Conservation (phyloP, 2,888 invertebrate genomes). For the Cabera pusaria region DNA sequence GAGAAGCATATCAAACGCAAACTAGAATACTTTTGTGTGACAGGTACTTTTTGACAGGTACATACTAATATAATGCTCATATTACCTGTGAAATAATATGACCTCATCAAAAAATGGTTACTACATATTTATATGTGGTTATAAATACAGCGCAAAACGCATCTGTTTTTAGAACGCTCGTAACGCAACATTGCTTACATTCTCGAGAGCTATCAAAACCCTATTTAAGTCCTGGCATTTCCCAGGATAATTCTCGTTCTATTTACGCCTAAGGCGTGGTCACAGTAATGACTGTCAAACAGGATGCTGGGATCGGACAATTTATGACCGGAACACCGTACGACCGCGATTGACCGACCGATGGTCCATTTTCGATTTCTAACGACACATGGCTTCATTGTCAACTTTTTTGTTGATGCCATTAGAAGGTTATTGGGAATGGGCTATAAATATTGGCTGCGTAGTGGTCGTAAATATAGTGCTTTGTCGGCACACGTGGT, state of each 20-base stretch:
- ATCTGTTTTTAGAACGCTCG: too few relatives aligned
- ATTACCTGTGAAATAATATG: too few relatives aligned
- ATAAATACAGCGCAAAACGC: too few relatives aligned
- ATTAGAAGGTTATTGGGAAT: constrained; percentile 13
- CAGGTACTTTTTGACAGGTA: too few relatives aligned
- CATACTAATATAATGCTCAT: too few relatives aligned
- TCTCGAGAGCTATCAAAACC: constrained; percentile 14
- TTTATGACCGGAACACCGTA: constrained; percentile 70
- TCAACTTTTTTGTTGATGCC: constrained; percentile 15
- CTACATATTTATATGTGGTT: too few relatives aligned
- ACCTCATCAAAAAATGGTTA: too few relatives aligned
- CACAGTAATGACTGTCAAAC: constrained; percentile 63
- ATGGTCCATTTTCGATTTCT: constrained; percentile 5
- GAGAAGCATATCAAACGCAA: too few relatives aligned
- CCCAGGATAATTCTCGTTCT: constrained; percentile 42
- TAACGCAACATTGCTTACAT: constrained; percentile 7
- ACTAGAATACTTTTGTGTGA: too few relatives aligned
- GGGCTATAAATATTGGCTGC: constrained; percentile 14
- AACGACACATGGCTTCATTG: constrained; percentile 14
- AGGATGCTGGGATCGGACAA: constrained; percentile 61
- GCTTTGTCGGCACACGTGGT: constrained; percentile 29
- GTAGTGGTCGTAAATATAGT: constrained; percentile 10
- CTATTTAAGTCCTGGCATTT: constrained; percentile 21
- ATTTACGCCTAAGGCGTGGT: constrained; percentile 52
- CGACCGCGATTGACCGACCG: constrained; percentile 15